A percentile compares a stretch with the other conserved stretches of the same genome.
Evolutionary conservation across 2,797 vertebrate genomes (phyloP).

Genomic region (Nothura maculosa): DNA sequence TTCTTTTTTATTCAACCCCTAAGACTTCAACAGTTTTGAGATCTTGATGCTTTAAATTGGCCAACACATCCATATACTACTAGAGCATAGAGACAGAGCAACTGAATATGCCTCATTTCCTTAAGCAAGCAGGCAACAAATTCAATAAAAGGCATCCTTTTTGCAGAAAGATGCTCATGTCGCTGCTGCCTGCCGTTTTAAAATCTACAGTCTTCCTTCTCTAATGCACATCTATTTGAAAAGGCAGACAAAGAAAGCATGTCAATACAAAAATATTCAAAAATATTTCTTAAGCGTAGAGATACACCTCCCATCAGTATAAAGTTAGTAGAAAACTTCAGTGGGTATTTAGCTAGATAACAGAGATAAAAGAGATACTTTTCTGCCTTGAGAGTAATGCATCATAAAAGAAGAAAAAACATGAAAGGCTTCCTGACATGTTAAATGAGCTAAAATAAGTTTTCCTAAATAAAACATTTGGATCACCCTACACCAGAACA

Average conservation of each 20-base stretch:
- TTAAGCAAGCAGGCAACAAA: neutral
- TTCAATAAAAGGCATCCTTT: neutral
- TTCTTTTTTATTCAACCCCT: neutral
- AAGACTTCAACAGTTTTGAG: neutral
- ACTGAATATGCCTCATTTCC: slow-evolving; percentile 7
- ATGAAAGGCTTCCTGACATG: neutral
- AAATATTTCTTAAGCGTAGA: neutral
- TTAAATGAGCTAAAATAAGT: neutral
- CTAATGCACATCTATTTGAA: neutral
- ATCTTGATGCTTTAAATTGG: neutral
- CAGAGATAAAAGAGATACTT: neutral
- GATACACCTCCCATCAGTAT: neutral
- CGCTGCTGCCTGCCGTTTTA: neutral
- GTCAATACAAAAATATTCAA: neutral
- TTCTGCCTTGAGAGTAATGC: slow-evolving; percentile 10
- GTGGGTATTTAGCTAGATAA: neutral
- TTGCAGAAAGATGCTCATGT: neutral
- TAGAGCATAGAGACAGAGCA: neutral
- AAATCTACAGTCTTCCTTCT: neutral
- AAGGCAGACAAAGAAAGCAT: neutral
- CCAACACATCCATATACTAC: neutral
- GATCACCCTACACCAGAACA: neutral
- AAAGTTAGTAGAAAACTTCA: neutral
- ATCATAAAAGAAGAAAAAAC: neutral
- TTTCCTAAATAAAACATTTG: slow-evolving; percentile 30